Base-by-base conservation (phyloP, 1,140 invertebrate species). In the Sycophila sp. region DNA sequence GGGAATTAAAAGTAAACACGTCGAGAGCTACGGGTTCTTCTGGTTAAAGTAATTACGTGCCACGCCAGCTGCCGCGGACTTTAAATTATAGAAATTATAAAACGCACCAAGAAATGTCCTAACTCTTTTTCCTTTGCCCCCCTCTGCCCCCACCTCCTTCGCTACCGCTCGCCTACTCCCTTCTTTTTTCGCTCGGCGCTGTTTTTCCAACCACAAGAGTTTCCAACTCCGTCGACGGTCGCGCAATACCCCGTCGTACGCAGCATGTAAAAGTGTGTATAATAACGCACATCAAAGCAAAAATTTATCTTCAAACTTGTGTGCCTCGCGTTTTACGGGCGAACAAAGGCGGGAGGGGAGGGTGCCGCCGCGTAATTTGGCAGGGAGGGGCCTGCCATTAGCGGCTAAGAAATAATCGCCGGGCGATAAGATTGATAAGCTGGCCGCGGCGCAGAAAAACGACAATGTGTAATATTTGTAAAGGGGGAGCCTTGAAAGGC, bases 51-150 rank as follows among this genome's bases (percentile, higher is more conserved):
- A 85, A 85, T 85, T 85, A 85, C 84, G 80, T 80, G 81, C 78
- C 78, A 78, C 83, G 80, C 83, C 84, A 85, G 84, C 83, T 85
- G 84, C 84, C 80, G 69, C 79, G 81, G 80, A 85, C 80, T 85
- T 85, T 85, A 85, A 85, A 85, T 85, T 85, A 85, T 85, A 85
- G 82, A 85, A 85, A 85, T 85, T 85, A 85, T 83, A 81, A 85
- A 86, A 85, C 79, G 77, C 76, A 76, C 75, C 69, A 73, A 79
- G 75, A 76, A 77, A 79, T 62, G 72, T 70, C 59, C 68, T 72
- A 73, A 68, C 70, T 73, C 72, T 73, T 72, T 42, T 67, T 56
- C 59, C 65, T 69, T 71, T 40, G 15, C 38, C 53, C 42, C 17
- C 26, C 13, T 15, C 15, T 10, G 4, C 26, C 13, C 45, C 45